Conservation (phyloP, 1,140 invertebrate genomes). For the Diabrotica virgifera region DNA sequence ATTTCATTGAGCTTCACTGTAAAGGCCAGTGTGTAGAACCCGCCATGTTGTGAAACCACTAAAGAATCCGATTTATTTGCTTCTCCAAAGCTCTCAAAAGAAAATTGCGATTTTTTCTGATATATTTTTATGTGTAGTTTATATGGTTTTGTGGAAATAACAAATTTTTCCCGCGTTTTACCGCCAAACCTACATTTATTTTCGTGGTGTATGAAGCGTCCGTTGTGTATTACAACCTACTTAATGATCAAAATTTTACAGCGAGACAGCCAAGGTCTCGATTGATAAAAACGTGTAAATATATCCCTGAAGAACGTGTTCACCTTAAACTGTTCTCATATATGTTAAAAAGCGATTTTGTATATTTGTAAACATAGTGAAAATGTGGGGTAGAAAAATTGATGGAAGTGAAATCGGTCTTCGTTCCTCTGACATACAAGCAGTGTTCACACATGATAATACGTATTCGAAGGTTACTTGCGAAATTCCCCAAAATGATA, state of each 20-base stretch:
- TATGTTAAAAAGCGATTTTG: neutral
- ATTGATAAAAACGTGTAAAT: conserved; percentile 7
- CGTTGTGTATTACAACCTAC: conserved; percentile 33
- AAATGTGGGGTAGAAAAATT: neutral
- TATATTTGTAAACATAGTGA: neutral
- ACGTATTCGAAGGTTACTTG: conserved; percentile 2
- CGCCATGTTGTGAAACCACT: conserved; percentile 46
- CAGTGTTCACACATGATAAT: neutral
- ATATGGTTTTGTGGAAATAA: conserved; percentile 37
- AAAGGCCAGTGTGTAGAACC: conserved; percentile 41
- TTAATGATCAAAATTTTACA: conserved; percentile 29
- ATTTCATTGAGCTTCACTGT: conserved; percentile 31
- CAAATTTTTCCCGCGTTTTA: conserved; percentile 44
- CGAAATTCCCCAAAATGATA: neutral
- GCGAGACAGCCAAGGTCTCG: conserved; percentile 35
- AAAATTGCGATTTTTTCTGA: conserved; percentile 22
- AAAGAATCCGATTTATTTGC: conserved; percentile 30
- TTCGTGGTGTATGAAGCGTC: conserved; percentile 34
- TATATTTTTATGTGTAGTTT: conserved; percentile 36
- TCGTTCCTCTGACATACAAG: neutral
- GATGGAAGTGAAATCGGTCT: neutral
- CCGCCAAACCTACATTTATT: conserved; percentile 38
- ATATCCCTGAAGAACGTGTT: neutral
- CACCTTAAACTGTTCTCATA: neutral
- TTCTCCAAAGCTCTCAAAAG: conserved; percentile 12